Conservation (phyloP, 2,888 invertebrate genomes). For the Syrista parreyssii region DNA sequence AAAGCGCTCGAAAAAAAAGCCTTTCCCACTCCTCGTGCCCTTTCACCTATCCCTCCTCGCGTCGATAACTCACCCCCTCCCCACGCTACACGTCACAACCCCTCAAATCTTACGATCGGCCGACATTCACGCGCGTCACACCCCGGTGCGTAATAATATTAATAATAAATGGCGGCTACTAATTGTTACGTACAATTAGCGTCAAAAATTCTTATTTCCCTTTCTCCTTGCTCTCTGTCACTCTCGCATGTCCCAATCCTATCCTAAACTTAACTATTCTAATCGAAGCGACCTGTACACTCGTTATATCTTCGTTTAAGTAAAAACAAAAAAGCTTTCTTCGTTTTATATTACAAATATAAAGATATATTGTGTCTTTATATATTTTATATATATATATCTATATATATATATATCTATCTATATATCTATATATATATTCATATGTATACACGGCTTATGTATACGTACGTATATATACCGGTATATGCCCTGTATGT, state of each 20-base stretch:
- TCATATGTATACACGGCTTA: not conserved
- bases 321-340: not conserved
- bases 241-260: not conserved
- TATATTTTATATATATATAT: not conserved
- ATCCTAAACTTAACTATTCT: not conserved
- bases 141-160: too few relatives aligned
- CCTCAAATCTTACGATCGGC: too few relatives aligned
- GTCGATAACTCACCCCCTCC: too few relatives aligned
- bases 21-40: not conserved
- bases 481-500: slow-evolving; percentile 7
- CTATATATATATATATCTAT: not conserved
- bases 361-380: not conserved
- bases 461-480: slow-evolving; percentile 10
- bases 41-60: slow-evolving; percentile 2
- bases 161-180: too few relatives aligned
- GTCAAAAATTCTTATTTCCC: too few relatives aligned
- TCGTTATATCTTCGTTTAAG: not conserved
- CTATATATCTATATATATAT: not conserved
- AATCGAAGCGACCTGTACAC: not conserved
- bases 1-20: not conserved
- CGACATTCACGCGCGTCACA: too few relatives aligned
- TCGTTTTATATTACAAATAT: not conserved
- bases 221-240: too few relatives aligned
- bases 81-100: too few relatives aligned
- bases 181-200: too few relatives aligned